Base-by-base conservation (phyloP, 2,888 invertebrate species). In the Timema podura region DNA sequence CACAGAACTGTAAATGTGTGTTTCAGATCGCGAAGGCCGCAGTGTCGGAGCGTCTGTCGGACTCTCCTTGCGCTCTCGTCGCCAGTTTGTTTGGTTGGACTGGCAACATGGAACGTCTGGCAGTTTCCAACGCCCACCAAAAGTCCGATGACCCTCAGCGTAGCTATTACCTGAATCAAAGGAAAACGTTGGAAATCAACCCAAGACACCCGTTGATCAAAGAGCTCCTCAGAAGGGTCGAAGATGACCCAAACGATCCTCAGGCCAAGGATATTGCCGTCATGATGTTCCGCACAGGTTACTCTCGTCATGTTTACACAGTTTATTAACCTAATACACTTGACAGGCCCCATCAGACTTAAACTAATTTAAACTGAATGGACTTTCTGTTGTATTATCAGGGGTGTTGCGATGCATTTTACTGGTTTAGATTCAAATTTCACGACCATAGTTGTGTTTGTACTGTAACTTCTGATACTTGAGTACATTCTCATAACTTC, bases 71-170 rank as follows among this genome's bases (percentile, higher is more conserved):
- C 81, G 98, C 97, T 68, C 86, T 99, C 68, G 96, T 98, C 65
- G 98, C 98, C 75, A 92, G 94, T 72, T 91, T 93, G 85, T 98
- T 96, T 83, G 98, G 98, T 76, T 98, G 98, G 98, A 97, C 98
- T 77, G 98, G 98, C 77, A 98, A 98, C 83, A 98, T 99, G 98
- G 98, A 98, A 84, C 88, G 98, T 67, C 88, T 98, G 75, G 96
- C 98, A 74, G 83, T 93, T 74, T 92, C 93, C 65, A 98, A 99
- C 83, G 97, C 98, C 15, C 98, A 98, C 82, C 96, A 97, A 81
- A 98, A 98, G 81, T 30, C 61, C 0, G 61, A 61, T 30, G 96
- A 97, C 84, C 91, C 94, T 49, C 93, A 95, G 79, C 90, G 94
- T 78, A 87, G 82, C 75, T 93, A 94, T 81, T 95, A 97, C 81